Evolutionary conservation across 2,888 invertebrate species (phyloP).

Genomic region (Orthosia gracilis): DNA sequence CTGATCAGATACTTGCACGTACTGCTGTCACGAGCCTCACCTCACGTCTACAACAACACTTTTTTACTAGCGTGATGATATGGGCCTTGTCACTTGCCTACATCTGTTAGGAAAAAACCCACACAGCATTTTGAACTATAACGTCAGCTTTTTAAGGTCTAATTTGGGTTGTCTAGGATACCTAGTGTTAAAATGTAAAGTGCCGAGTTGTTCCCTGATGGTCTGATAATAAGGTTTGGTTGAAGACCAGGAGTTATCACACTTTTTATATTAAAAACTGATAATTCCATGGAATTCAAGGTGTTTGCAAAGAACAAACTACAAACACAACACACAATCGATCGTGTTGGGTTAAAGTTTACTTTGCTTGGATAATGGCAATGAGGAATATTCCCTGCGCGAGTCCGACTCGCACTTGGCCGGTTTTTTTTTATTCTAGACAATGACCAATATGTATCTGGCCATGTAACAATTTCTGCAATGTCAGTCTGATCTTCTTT

Average conservation of each 20-base stretch:
- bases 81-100: slow-evolving; percentile 30
- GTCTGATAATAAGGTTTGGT: slow-evolving; percentile 32
- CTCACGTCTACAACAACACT: slow-evolving; percentile 56
- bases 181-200: neutral
- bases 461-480: no score
- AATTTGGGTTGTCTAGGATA: neutral
- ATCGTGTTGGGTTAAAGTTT: slow-evolving; percentile 26
- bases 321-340: no score
- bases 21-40: slow-evolving; percentile 49
- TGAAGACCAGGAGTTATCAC: slow-evolving; percentile 18
- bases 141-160: rapidly evolving
- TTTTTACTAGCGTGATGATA: slow-evolving; percentile 49
- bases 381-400: neutral
- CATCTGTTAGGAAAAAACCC: neutral
- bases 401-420: no score
- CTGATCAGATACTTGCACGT: slow-evolving; percentile 45
- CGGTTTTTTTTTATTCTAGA: no score
- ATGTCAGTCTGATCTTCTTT: no score
- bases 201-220: slow-evolving; percentile 11
- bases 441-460: no score
- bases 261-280: slow-evolving; percentile 22
- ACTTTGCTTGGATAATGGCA: neutral
- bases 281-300: slow-evolving; percentile 22
- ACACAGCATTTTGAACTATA: slow-evolving; percentile 2
- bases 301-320: slow-evolving; percentile 19